Evolutionary conservation across 2,888 invertebrate species (phyloP).

Genomic region (Drosophila austrosaltans): DNA sequence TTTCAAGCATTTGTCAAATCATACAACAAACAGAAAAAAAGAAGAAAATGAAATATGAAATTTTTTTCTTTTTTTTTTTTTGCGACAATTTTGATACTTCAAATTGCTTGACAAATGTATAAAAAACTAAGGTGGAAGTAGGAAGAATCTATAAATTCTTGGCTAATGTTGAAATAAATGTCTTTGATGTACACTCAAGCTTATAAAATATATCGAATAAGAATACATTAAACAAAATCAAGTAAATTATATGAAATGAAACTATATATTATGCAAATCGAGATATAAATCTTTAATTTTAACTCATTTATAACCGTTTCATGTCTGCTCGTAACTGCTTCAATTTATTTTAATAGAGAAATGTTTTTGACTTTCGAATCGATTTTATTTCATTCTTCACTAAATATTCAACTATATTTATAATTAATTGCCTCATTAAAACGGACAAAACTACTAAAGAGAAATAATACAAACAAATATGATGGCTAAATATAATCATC

Average conservation of each 20-base stretch:
- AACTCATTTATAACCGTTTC: neutral
- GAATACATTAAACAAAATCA: too few species aligned
- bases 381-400: neutral
- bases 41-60: conserved; percentile 44
- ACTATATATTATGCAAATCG: too few species aligned
- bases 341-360: neutral
- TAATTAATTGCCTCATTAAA: conserved; percentile 13
- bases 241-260: too few species aligned
- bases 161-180: neutral
- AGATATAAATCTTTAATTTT: too few species aligned
- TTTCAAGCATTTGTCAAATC: conserved; percentile 49
- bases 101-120: conserved; percentile 5
- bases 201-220: too few species aligned
- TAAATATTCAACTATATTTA: neutral
- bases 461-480: conserved; percentile 20
- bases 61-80: conserved; percentile 22
- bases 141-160: neutral
- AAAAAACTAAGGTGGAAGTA: neutral
- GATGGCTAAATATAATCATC: conserved; percentile 33
- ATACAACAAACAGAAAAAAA: conserved; percentile 8
- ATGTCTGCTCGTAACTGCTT: neutral
- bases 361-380: conserved; percentile 3
- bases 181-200: conserved; percentile 4
- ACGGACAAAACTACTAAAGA: neutral
- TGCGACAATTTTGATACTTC: conserved; percentile 40